A percentile compares a stretch with the other conserved stretches of the same genome.
Conservation (phyloP, 2,888 invertebrate species). For the Lysandra coridon region DNA sequence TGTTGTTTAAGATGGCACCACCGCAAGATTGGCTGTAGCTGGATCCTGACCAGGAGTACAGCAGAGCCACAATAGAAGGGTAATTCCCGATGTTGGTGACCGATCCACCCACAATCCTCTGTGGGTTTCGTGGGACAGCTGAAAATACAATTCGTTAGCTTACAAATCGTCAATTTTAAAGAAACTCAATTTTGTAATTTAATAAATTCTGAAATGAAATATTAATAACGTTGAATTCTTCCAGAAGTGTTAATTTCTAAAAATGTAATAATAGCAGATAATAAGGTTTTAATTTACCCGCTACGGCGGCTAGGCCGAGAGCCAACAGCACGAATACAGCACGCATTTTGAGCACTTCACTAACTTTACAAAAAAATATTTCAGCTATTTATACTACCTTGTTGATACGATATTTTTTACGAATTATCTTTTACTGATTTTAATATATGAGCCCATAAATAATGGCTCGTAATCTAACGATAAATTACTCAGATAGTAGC, state of each 20-base stretch:
- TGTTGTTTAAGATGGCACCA: slow-evolving; percentile 49
- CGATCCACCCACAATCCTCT: slow-evolving; percentile 53
- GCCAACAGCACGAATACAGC: slow-evolving; percentile 39
- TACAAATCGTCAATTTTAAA: too few relatives aligned
- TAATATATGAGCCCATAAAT: neutral
- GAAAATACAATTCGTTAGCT: neutral
- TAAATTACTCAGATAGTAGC: neutral
- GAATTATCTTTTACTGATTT: neutral
- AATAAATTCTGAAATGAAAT: too few relatives aligned
- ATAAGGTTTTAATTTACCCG: slow-evolving; percentile 43
- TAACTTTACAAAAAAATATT: neutral
- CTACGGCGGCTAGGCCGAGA: slow-evolving; percentile 42
- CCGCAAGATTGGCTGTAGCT: slow-evolving; percentile 41
- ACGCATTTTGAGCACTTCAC: slow-evolving; percentile 38
- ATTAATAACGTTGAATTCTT: too few relatives aligned
- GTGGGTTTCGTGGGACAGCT: slow-evolving; percentile 33
- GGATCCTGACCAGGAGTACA: slow-evolving; percentile 40
- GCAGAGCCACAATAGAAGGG: slow-evolving; percentile 40
- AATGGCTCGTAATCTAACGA: neutral
- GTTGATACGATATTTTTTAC: neutral
- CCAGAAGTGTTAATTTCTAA: too few relatives aligned
- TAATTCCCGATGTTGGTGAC: slow-evolving; percentile 45
- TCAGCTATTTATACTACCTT: neutral
- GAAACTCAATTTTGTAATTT: too few relatives aligned
- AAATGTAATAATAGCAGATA: too few relatives aligned